Evolutionary conservation across 2,113 vertebrate genomes (phyloP), one percentile per base, ranked within the genome.

Genomic region (Beaufortia kweichowensis): DNA sequence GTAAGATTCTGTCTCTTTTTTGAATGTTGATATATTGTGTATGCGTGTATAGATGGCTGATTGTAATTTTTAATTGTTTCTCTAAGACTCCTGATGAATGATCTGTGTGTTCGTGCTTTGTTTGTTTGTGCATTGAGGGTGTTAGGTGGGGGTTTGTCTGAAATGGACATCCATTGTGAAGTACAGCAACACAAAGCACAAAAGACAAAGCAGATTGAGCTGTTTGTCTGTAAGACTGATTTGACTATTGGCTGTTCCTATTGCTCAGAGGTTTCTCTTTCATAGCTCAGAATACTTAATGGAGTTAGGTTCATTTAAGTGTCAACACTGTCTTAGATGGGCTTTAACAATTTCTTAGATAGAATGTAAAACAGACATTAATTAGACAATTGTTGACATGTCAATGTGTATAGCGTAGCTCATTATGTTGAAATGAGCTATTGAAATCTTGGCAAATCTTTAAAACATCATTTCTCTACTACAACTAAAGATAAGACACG

Each of bases 151-250:
- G 75, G 62, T 55, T 59, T 46, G 19, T 62, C 71, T 63, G 53
- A 53, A 77, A 74, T 80, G 75, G 76, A 82, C 80, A 82, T 43
- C 80, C 69, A 83, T 83, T 79, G 77, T 77, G 56, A 57, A 77
- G 74, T 73, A 77, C 81, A 63, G 46, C 29, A 29, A 77, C 43
- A 83, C 77, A 79, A 80, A 79, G 79, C 29, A 79, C 73, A 81
- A 79, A 83, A 77, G 81, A 69, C 26, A 56, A 63, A 60, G 69
- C 62, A 70, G 76, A 77, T 46, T 55, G 76, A 78, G 69, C 69
- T 77, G 75, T 83, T 80, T 78, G 78, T 77, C 76, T 57, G 73
- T 79, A 79, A 75, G 73, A 79, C 78, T 69, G 35, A 78, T 78
- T 76, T 70, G 66, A 82, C 61, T 72, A 46, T 56, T 48, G 71